Base-by-base conservation (phyloP, 1,140 invertebrate species). In the Calycopis cecrops region DNA sequence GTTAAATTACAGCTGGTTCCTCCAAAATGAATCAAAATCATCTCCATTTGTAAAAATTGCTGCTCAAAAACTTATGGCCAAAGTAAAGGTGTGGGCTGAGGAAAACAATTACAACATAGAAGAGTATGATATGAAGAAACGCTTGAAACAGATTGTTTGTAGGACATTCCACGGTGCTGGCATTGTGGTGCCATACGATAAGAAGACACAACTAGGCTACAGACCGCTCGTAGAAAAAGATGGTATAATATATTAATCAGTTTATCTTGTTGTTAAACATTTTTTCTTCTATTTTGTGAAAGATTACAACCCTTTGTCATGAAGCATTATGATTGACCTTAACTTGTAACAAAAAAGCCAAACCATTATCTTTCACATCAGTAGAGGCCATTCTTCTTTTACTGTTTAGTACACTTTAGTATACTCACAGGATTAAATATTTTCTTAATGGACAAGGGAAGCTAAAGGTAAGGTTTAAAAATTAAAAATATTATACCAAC, bases 161-260 rank as follows among this genome's bases (percentile, higher is more conserved):
- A 93, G 91, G 77, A 94, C 93, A 21, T 95, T 98, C 63, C 95
- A 98, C 81, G 91, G 91, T 59, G 93, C 93, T 59, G 97, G 97
- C 1, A 93, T 99, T 73, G 94, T 97, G 35, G 96, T 98, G 3
- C 96, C 96, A 1, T 94, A 93, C 57, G 90, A 97, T 70, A 93
- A 92, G 60, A 94, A 94, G 77, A 92, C 93, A 2, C 88, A 94
- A 68, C 71, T 96, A 7, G 96, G 96, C 1, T 97, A 97, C 66
- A 90, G 96, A 58, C 89, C 91, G 52, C 86, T 97, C 7, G 90
- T 91, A 57, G 93, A 93, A 65, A 93, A 90, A 47, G 90, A 95
- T 84, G 91, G 94, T 93, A 91, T 90, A 75, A 81, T 60, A n/a
- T n/a, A n/a, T n/a, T n/a, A n/a, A n/a, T n/a, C n/a, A n/a, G n/a